Evolutionary conservation across 2,888 invertebrate genomes (phyloP), one percentile per base, ranked within the genome.

Genomic region (Carterocephalus palaemon): DNA sequence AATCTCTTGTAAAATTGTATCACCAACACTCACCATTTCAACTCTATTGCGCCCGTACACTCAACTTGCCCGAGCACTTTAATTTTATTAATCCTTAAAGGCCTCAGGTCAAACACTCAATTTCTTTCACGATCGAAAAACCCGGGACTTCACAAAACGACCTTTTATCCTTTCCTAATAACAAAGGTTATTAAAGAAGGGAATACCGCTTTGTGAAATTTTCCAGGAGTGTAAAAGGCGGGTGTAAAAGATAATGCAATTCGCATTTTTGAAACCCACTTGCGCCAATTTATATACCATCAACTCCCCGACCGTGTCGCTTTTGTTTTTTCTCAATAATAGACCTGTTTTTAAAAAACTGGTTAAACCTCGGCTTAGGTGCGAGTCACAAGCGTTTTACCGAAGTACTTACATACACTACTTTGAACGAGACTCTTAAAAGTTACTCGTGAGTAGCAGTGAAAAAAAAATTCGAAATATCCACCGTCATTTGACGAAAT

Each of bases 331-430:
- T 34, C 15, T 20, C 36, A 36, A 36, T 43, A 37, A 45, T 45
- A 45, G 37, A 45, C 34, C 36, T 29, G 43, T 43, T 43, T 43
- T 43, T 34, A 36, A 43, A 43, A 36, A 43, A 36, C 43, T 34
- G 43, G 43, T 43, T 43, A 20, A 29, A 36, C 43, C 16, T 17
- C 12, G 10, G 16, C 19, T 3, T 13, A 7, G 28, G 15, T 34
- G 2, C n/a, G 34, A 34, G 28, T 20, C 28, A 34, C n/a, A 22
- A n/a, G 34, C 13, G 22, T 12, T 20, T n/a, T 6, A 12, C 6
- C 26, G 2, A 12, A 12, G 3, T 6, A 13, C 1, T 12, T 26
- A 10, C 2, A 6, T 2, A 12, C 1, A 26, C 8, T n/a, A n/a
- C n/a, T n/a, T n/a, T n/a, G n/a, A n/a, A n/a, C n/a, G n/a, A n/a